Evolutionary conservation across 2,888 invertebrate genomes (phyloP), one percentile per base, ranked within the genome.

Genomic region (Troides aeacus): DNA sequence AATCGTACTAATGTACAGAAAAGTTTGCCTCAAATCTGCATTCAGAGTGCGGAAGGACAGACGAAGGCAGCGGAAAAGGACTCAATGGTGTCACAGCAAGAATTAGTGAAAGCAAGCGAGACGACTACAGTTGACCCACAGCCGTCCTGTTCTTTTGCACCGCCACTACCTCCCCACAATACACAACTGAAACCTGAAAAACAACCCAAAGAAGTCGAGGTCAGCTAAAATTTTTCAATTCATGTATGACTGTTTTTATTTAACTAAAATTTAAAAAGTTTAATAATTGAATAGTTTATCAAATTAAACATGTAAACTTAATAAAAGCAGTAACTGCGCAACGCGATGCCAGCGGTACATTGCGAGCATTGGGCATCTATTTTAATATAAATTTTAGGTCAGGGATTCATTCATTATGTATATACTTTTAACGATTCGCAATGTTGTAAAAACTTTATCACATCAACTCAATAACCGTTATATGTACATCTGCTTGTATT

Each of bases 201-300:
- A 76, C 86, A 82, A 74, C 81, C 88, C 17, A 88, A 88, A 86
- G 92, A 92, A 88, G 90, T 90, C 74, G 92, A 92, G 92, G 92
- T 92, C 88, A 92, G 92, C 86, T 75, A 77, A 80, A 74, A 70
- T 70, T 65, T 72, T 70, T 72, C 65, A 67, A 64, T 68, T 64
- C 36, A 50, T 60, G 23, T 60, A 50, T 42, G 59, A 69, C 46
- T 68, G 68, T 72, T 68, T 63, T 58, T 68, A 68, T 69, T 68
- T 68, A 68, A 59, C 21, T 59, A 53, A 64, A 64, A 53, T 62
- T 23, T 68, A 53, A 62, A 60, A 21, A 63, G 18, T 62, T 57
- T 57, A 56, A 30, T 30, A 30, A 42, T 24, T 62, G 18, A 62
- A 68, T 65, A 65, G 64, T 61, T 46, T 23, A 62, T 68, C 50